Evolutionary conservation across 2,113 vertebrate species (phyloP).

Genomic region (Scortum barcoo): DNA sequence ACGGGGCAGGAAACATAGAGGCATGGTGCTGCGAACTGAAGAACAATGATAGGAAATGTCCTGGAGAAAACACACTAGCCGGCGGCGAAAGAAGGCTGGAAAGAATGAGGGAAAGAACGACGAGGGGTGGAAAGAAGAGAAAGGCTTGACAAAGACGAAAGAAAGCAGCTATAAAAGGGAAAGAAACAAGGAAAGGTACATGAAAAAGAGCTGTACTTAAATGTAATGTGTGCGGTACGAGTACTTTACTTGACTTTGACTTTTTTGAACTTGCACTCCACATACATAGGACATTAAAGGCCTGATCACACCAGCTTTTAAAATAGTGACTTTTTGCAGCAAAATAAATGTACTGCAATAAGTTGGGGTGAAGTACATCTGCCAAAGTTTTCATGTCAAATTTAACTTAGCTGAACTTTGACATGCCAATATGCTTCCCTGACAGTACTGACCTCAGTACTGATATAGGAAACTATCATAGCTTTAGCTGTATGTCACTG

Average conservation of each 20-base stretch:
- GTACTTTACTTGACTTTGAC: background rate
- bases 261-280: background rate
- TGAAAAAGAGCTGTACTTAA: background rate
- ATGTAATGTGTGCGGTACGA: background rate
- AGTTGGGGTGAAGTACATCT: background rate
- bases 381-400: background rate
- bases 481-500: background rate
- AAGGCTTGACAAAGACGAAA: background rate
- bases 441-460: background rate
- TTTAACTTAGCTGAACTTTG: background rate
- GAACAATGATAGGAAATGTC: conserved; percentile 86
- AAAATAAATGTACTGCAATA: background rate
- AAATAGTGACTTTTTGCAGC: background rate
- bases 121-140: conserved; percentile 25
- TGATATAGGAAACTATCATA: background rate
- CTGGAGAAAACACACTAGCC: conserved; percentile 70
- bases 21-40: conserved; percentile 62
- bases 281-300: too few species aligned
- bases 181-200: background rate
- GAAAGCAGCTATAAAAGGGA: conserved; percentile 9
- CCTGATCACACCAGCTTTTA: background rate
- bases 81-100: conserved; percentile 71
- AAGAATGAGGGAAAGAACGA: conserved; percentile 51
- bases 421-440: background rate
- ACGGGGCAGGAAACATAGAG: conserved; percentile 71